Evolutionary conservation across 2,888 invertebrate genomes (phyloP).

Genomic region (Cylloceria caligata): DNA sequence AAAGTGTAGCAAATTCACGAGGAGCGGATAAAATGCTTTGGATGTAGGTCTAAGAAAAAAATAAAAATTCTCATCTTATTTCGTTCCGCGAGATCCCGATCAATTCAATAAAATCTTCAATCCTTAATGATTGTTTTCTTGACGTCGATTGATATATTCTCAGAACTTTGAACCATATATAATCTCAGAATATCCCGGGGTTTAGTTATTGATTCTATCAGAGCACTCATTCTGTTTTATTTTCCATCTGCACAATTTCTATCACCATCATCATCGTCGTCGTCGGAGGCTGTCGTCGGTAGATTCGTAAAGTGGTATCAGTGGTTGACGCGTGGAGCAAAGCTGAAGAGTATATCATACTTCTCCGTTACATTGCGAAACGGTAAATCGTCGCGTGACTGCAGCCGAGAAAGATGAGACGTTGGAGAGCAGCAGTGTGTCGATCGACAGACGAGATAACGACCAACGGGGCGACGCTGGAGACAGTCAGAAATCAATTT

Average conservation of each 20-base stretch:
- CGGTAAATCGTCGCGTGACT: constrained; percentile 55
- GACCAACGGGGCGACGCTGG: constrained; percentile 72
- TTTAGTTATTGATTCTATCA: constrained; percentile 18
- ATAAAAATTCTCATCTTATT: not conserved
- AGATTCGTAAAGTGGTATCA: constrained; percentile 5
- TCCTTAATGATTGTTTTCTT: not conserved
- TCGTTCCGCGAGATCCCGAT: not conserved
- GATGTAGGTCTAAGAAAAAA: not conserved
- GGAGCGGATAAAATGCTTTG: too few relatives aligned
- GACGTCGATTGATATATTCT: not conserved
- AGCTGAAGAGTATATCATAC: constrained; percentile 46
- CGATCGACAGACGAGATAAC: constrained; percentile 73
- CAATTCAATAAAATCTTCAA: not conserved
- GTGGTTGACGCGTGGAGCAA: constrained; percentile 37
- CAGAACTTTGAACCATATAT: not conserved
- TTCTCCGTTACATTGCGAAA: constrained; percentile 56
- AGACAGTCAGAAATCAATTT: constrained; percentile 78
- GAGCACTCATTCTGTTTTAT: constrained; percentile 3
- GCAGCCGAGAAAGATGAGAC: constrained; percentile 46
- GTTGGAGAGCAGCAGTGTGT: constrained; percentile 16
- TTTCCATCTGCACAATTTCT: constrained; percentile 35
- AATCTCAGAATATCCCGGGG: constrained; percentile 2
- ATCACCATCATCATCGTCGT: constrained; percentile 45
- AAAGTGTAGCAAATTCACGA: too few relatives aligned
- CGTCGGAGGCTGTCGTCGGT: constrained; percentile 7